Conservation (phyloP, 1,140 invertebrate species). For the Aradophagus sp. region DNA sequence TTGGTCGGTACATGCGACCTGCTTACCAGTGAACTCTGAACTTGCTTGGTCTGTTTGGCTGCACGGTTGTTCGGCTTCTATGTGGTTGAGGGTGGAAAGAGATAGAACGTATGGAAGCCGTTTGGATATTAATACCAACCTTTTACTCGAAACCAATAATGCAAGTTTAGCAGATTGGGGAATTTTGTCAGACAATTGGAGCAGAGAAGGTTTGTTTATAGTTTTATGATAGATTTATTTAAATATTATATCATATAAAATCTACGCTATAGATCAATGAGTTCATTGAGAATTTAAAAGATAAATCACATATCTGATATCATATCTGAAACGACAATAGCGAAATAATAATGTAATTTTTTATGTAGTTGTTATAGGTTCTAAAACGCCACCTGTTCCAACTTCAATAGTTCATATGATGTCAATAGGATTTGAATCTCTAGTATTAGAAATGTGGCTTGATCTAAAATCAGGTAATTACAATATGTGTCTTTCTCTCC, state of each 20-base stretch:
- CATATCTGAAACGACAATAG: too few relatives aligned
- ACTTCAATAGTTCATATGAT: slow-evolving; percentile 75
- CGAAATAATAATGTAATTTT: not conserved
- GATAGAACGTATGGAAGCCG: slow-evolving; percentile 52
- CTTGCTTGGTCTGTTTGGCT: slow-evolving; percentile 78
- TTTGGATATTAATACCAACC: slow-evolving; percentile 43
- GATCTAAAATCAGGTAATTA: slow-evolving; percentile 73
- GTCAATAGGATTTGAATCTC: slow-evolving; percentile 76
- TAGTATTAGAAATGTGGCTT: slow-evolving; percentile 75
- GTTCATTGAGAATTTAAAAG: too few relatives aligned
- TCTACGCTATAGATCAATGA: too few relatives aligned
- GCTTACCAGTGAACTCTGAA: slow-evolving; percentile 74
- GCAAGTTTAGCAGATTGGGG: slow-evolving; percentile 73
- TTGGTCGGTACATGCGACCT: slow-evolving; percentile 75
- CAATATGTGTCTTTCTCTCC: not conserved
- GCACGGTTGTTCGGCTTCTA: slow-evolving; percentile 77
- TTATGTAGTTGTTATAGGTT: slow-evolving; percentile 63
- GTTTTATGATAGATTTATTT: not conserved
- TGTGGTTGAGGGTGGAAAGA: slow-evolving; percentile 75
- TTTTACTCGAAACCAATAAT: slow-evolving; percentile 62
- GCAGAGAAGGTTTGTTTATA: slow-evolving; percentile 63
- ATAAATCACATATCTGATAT: too few relatives aligned
- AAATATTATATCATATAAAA: slow-evolving; percentile 1
- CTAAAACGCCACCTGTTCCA: slow-evolving; percentile 67
- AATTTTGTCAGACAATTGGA: slow-evolving; percentile 72